Conservation (phyloP, 2,888 invertebrate species). For the Mythimna impura region DNA sequence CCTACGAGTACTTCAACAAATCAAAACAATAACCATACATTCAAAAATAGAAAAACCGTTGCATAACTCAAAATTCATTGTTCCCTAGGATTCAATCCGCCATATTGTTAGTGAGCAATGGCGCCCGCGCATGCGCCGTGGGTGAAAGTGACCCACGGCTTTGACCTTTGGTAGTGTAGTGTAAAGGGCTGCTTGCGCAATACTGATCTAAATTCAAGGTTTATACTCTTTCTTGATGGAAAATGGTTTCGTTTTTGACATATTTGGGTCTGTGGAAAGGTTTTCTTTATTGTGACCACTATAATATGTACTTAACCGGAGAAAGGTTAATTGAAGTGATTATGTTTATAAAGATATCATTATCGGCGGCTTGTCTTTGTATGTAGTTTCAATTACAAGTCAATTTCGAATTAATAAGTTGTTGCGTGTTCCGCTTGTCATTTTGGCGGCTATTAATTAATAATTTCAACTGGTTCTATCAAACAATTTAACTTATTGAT, state of each 20-base stretch:
- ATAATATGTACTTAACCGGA: neutral
- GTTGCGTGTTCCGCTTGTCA: neutral
- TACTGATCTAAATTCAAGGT: conserved; percentile 62
- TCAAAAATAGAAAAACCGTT: conserved; percentile 31
- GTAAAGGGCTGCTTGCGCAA: conserved; percentile 61
- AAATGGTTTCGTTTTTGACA: conserved; percentile 29
- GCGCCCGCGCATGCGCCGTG: conserved; percentile 47
- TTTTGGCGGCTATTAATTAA: neutral
- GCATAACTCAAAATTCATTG: conserved; percentile 50
- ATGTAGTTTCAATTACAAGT: conserved; percentile 1
- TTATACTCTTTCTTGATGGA: conserved; percentile 34
- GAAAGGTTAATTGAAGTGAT: conserved; percentile 38
- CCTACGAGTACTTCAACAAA: conserved; percentile 3
- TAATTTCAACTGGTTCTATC: neutral
- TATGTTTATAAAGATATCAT: neutral
- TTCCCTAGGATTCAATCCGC: conserved; percentile 56
- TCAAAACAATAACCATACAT: conserved; percentile 28
- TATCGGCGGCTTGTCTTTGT: neutral
- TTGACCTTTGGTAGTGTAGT: conserved; percentile 57
- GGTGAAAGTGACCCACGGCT: conserved; percentile 65
- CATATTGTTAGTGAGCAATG: conserved; percentile 48
- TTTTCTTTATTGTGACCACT: conserved; percentile 2
- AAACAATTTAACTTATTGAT: neutral
- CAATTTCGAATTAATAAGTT: neutral
- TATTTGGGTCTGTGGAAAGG: conserved; percentile 10